Conservation (phyloP, 1,140 invertebrate genomes). For the Caerostris darwini region DNA sequence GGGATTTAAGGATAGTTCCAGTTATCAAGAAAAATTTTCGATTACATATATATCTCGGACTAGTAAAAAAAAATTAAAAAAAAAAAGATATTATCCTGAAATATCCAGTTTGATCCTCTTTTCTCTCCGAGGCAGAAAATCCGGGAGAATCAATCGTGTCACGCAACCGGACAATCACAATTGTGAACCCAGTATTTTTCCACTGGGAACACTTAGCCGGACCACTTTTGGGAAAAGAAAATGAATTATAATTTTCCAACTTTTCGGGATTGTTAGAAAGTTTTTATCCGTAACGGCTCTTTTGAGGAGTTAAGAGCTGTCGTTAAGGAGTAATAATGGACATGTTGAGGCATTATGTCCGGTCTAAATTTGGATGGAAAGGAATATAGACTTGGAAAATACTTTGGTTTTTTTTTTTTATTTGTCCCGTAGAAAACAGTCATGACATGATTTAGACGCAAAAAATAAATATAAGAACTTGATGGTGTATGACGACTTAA, state of each 20-base stretch:
- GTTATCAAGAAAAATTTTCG: slow-evolving; percentile 26
- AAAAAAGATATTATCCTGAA: not conserved
- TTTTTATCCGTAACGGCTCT: slow-evolving; percentile 25
- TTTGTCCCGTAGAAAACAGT: no score
- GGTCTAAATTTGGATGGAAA: not conserved
- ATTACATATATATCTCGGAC: not conserved
- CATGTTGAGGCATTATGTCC: not conserved
- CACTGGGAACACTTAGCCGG: slow-evolving; percentile 52
- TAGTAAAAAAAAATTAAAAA: not conserved
- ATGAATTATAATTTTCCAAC: slow-evolving; percentile 48
- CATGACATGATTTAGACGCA: no score
- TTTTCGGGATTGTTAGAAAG: not conserved
- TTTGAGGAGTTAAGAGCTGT: not conserved
- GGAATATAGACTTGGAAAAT: not conserved
- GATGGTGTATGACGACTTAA: no score
- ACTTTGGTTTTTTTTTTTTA: no score
- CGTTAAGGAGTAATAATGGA: not conserved
- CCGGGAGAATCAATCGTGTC: slow-evolving; percentile 52
- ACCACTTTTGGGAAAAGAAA: slow-evolving; percentile 26
- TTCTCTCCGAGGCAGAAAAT: slow-evolving; percentile 11
- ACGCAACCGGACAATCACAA: slow-evolving; percentile 61
- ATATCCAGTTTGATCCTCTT: slow-evolving; percentile 46
- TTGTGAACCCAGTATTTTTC: slow-evolving; percentile 44
- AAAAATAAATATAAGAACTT: no score
- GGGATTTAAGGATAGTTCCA: slow-evolving; percentile 2